Evolutionary conservation across 2,888 invertebrate species (phyloP).

Genomic region (Tiphia femorata): DNA sequence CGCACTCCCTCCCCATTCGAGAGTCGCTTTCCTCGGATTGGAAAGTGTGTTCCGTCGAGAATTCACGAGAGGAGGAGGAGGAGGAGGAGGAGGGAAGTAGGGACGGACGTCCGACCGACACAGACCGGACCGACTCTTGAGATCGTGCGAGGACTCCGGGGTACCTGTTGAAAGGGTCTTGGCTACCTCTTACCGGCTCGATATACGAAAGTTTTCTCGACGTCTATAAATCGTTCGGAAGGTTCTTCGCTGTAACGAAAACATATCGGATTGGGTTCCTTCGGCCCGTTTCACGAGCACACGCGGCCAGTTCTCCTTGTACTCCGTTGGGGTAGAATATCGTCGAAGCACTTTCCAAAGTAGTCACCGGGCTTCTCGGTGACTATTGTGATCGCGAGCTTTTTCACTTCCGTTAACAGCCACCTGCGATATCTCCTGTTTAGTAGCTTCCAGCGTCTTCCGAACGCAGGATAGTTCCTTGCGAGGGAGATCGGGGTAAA

Average conservation of each 20-base stretch:
- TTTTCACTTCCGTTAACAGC: no score
- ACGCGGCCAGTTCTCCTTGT: no score
- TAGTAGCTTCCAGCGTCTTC: no score
- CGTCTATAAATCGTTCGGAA: slow-evolving; percentile 4
- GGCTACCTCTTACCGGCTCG: slow-evolving; percentile 15
- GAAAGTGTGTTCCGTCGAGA: slow-evolving; percentile 40
- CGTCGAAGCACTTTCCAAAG: no score
- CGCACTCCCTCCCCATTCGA: slow-evolving; percentile 25
- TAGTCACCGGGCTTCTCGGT: no score
- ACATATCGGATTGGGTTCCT: no score
- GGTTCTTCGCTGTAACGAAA: background rate
- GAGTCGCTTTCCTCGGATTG: slow-evolving; percentile 31
- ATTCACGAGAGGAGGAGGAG: slow-evolving; percentile 26
- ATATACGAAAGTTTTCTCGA: slow-evolving; percentile 21
- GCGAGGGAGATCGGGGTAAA: no score
- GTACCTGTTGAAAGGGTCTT: slow-evolving; percentile 50
- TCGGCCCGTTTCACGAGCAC: slow-evolving; percentile 66
- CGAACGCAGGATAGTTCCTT: no score
- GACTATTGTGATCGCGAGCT: no score
- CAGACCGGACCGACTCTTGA: slow-evolving; percentile 23
- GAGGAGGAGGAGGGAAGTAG: slow-evolving; percentile 35
- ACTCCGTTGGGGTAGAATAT: no score
- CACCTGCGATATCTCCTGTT: no score
- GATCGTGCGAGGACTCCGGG: slow-evolving; percentile 30
- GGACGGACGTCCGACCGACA: slow-evolving; percentile 26